Evolutionary conservation across 2,888 invertebrate genomes (phyloP), one percentile per base, ranked within the genome.

Genomic region (Rhodophaea formosa): DNA sequence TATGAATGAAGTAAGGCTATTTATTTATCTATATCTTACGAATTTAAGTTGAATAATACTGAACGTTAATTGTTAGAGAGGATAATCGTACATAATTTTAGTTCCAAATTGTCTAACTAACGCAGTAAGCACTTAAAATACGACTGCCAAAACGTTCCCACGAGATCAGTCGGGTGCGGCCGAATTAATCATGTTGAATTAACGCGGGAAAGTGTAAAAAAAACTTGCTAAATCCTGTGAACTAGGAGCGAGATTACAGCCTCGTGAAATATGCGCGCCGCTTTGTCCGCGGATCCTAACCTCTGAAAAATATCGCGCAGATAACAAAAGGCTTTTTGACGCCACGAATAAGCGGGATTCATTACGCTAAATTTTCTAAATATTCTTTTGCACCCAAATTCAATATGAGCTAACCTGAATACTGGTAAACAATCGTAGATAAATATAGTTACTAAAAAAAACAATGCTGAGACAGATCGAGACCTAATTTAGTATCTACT

Each of bases 271-370:
- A 88, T 88, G 78, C 80, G 82, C 65, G 70, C 69, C 84, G 84
- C 82, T 88, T 88, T 86, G 86, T 88, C 80, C 77, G 77, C 72
- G 67, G 80, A 82, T 82, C 79, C 81, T 75, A 84, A 77, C 75
- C 74, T 70, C 80, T 84, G 81, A 85, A 87, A 88, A 86, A 88
- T 86, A 85, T 78, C 86, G 77, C 71, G 63, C 69, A 80, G 85
- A 86, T 87, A 88, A 86, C 86, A 86, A 87, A 86, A 80, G 81
- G 79, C 79, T 81, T 83, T 84, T 83, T 84, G 80, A 82, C 79
- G 77, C 70, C 67, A 65, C 76, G 73, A 72, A 78, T 78, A 74
- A 80, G 69, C 69, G 69, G 63, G 68, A 62, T 74, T 77, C 74
- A 77, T 79, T 79, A 77, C 66, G 68, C 57, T 69, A 72, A 68